Percentiles rank a stretch among this genome's conserved stretches.
Conservation (phyloP, 2,113 vertebrate species). For the Psettodes erumei region DNA sequence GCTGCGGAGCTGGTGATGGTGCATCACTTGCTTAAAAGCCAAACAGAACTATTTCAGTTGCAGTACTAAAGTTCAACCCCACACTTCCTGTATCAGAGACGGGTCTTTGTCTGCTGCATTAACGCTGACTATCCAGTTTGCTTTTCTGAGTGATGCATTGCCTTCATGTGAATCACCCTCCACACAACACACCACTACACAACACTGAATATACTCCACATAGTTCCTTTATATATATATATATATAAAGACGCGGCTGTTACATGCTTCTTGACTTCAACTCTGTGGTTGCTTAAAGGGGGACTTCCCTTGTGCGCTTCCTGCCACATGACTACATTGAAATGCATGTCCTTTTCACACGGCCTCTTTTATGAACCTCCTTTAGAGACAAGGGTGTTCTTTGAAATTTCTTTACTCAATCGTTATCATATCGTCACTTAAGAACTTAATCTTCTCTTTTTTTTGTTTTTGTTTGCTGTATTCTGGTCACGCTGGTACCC, state of each 20-base stretch:
- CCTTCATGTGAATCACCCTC: constrained; percentile 19
- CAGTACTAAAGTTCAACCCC: not conserved
- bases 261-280: constrained; percentile 4
- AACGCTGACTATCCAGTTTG: not conserved
- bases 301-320: constrained; percentile 44
- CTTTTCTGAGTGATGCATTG: not conserved
- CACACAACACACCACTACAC: not conserved
- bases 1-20: constrained; percentile 5
- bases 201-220: not conserved
- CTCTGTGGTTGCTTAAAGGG: constrained; percentile 18
- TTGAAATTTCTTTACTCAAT: not conserved
- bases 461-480: not conserved
- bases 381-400: not conserved
- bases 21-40: not conserved
- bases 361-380: constrained; percentile 6
- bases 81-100: not conserved
- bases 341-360: constrained; percentile 12
- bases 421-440: not conserved
- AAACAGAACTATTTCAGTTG: not conserved
- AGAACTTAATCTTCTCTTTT: not conserved
- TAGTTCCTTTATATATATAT: too few relatives aligned
- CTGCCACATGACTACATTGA: constrained; percentile 36
- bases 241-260: not conserved
- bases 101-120: constrained; percentile 1
- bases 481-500: not conserved